These are phyloP conservation scores for Ginglymostoma cirratum DNA, from an alignment of 2,113 vertebrate species.

Conservation along the genomic window DNA sequence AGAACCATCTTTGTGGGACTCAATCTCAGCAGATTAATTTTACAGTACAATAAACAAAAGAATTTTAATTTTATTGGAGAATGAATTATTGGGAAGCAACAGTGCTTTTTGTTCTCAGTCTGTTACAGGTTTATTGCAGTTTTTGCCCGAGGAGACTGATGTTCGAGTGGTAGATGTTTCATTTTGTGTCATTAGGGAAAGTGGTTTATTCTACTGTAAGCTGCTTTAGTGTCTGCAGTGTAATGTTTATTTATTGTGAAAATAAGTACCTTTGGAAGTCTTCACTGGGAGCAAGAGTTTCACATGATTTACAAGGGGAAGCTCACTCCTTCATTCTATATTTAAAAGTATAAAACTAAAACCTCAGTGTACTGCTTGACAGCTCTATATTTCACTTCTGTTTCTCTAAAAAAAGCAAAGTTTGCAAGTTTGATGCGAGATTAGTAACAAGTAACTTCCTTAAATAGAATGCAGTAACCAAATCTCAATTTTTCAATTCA, in stretches of 20 bases:
- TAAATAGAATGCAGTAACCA: background rate
- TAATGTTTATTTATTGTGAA: constrained; percentile 1
- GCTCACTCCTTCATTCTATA: background rate
- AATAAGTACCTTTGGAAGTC: background rate
- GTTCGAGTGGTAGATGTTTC: background rate
- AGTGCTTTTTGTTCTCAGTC: background rate
- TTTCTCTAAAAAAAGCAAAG: background rate
- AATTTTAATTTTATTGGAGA: background rate
- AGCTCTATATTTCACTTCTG: background rate
- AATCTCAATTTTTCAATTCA: background rate
- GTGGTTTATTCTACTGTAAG: background rate
- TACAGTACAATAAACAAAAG: constrained; percentile 11
- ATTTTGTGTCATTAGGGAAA: background rate
- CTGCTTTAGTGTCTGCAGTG: background rate
- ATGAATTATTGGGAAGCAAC: constrained; percentile 2
- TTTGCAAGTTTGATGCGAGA: background rate
- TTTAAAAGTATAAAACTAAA: background rate
- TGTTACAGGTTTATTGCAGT: background rate
- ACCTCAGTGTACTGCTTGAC: background rate
- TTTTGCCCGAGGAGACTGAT: constrained; percentile 11
- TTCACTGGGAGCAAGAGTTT: background rate
- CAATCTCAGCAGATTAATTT: constrained; percentile 11
- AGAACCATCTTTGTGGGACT: constrained; percentile 7
- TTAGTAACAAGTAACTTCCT: background rate
- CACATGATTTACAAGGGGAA: background rate